Conservation (phyloP, 2,888 invertebrate species). For the Pachycephus smyrnensis region DNA sequence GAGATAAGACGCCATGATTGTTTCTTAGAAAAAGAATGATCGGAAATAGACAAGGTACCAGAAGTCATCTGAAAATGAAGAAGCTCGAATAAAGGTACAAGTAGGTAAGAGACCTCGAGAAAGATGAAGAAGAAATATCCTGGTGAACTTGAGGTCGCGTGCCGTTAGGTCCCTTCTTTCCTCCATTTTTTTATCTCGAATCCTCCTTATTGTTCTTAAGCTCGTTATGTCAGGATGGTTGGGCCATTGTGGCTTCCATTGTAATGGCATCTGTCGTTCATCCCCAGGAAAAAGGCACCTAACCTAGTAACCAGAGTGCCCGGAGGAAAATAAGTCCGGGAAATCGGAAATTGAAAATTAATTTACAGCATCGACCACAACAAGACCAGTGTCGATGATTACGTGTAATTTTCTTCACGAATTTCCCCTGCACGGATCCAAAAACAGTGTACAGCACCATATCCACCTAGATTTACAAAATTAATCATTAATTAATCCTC, state of each 20-base stretch:
- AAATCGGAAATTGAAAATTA: conserved; percentile 52
- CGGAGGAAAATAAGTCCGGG: conserved; percentile 29
- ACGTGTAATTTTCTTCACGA: too few species aligned
- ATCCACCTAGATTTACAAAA: too few species aligned
- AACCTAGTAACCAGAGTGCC: too few species aligned
- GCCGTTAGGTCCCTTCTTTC: conserved; percentile 25
- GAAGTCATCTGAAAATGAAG: too few species aligned
- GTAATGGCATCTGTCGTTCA: conserved; percentile 52
- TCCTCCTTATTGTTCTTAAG: conserved; percentile 30
- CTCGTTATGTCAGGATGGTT: conserved; percentile 33
- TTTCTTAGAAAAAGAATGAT: too few species aligned
- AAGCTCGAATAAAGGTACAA: too few species aligned
- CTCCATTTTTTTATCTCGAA: conserved; percentile 15
- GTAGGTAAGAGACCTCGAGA: too few species aligned
- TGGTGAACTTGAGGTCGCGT: conserved; percentile 30
- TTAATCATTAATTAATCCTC: too few species aligned
- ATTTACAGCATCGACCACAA: conserved; percentile 32
- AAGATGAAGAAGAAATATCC: too few species aligned
- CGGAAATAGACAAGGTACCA: too few species aligned
- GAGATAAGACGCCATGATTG: neutral
- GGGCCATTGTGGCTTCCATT: conserved; percentile 40
- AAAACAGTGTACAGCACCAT: too few species aligned
- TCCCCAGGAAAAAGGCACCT: conserved; percentile 1
- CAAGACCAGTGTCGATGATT: conserved; percentile 1
- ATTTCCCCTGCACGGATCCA: too few species aligned